A percentile compares a stretch with the other conserved stretches of the same genome.
These are phyloP conservation scores for Tachystola acroxantha DNA, from an alignment of 2,888 invertebrate species.

Conservation along the genomic window DNA sequence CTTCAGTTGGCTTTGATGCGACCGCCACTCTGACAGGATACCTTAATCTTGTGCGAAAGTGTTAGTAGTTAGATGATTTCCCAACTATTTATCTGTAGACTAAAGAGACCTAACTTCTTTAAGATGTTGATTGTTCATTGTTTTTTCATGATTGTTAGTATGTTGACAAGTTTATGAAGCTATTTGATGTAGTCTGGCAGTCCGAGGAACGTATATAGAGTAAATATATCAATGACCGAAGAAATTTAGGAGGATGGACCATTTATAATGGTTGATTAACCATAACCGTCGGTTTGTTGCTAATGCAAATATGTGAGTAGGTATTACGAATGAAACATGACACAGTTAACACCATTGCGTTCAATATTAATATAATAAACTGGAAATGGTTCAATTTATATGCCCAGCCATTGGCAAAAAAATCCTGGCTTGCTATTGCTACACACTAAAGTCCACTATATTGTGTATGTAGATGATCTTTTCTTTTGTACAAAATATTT, in stretches of 20 bases:
- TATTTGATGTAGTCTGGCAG: background rate
- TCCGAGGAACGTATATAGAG: background rate
- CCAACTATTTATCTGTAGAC: slow-evolving; percentile 18
- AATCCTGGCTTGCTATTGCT: background rate
- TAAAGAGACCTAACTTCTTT: slow-evolving; percentile 1
- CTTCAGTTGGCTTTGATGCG: slow-evolving; percentile 67
- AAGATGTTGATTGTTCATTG: slow-evolving; percentile 5
- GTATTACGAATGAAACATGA: too few relatives aligned
- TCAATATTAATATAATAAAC: background rate
- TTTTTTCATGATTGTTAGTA: slow-evolving; percentile 3
- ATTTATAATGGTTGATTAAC: too few relatives aligned
- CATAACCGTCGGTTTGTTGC: too few relatives aligned
- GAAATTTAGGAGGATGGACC: too few relatives aligned
- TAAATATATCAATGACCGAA: too few relatives aligned
- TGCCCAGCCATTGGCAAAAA: too few relatives aligned
- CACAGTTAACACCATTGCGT: too few relatives aligned
- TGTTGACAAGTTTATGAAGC: slow-evolving; percentile 2
- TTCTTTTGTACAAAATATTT: background rate
- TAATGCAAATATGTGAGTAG: too few relatives aligned
- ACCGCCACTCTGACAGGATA: slow-evolving; percentile 52
- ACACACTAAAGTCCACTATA: background rate
- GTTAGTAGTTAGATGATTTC: slow-evolving; percentile 20
- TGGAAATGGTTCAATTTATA: too few relatives aligned
- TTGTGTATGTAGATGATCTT: slow-evolving; percentile 1
- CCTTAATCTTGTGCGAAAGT: slow-evolving; percentile 3